Evolutionary conservation across 2,888 invertebrate species (phyloP).

Genomic region (Erebia epiphron): DNA sequence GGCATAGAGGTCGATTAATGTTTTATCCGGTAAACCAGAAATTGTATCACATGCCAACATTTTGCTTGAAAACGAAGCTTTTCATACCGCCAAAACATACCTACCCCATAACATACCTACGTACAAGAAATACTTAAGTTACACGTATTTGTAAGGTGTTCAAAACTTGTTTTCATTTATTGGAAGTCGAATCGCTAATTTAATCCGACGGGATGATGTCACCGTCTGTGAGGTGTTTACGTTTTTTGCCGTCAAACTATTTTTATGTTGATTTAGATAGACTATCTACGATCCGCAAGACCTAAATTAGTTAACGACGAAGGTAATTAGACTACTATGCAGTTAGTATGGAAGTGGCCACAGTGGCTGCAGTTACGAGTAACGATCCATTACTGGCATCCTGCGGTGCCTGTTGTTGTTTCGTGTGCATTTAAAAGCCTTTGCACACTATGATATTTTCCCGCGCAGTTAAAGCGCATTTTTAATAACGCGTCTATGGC

Average conservation of each 20-base stretch:
- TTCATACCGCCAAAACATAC: too few species aligned
- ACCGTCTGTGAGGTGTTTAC: slow-evolving; percentile 35
- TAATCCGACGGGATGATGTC: slow-evolving; percentile 27
- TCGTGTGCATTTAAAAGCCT: slow-evolving; percentile 7
- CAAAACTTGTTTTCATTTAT: slow-evolving; percentile 32
- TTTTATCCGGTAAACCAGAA: too few species aligned
- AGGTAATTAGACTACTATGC: background rate
- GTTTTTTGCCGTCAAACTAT: slow-evolving; percentile 33
- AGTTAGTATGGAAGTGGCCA: background rate
- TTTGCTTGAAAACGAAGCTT: too few species aligned
- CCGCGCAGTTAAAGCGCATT: background rate
- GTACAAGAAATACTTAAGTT: background rate
- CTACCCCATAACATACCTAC: background rate
- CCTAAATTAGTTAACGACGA: background rate
- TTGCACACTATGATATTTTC: background rate
- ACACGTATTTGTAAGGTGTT: background rate
- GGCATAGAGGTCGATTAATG: too few species aligned
- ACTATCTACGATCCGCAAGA: background rate
- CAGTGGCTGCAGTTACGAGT: slow-evolving; percentile 5
- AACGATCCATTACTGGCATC: slow-evolving; percentile 14
- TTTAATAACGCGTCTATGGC: background rate
- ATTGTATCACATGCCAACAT: too few species aligned
- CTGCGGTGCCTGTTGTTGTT: slow-evolving; percentile 8
- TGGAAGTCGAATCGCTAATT: slow-evolving; percentile 26
- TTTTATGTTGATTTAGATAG: background rate